Evolutionary conservation across 1,140 invertebrate genomes (phyloP), one percentile per base, ranked within the genome.

Genomic region (Onthophagus taurus): DNA sequence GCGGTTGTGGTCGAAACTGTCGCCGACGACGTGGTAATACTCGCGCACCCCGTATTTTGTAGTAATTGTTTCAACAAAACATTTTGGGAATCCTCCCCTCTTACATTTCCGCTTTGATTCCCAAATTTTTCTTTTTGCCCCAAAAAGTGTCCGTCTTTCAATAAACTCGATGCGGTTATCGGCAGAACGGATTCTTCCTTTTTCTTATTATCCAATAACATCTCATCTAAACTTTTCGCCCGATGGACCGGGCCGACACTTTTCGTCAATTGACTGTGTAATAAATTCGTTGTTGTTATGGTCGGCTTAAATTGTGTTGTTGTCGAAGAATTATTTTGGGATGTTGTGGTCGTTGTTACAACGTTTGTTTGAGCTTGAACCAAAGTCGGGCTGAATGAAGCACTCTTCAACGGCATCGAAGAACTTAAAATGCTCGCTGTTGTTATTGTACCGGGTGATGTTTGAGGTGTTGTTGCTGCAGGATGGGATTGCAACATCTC

Each of bases 1-100:
- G 68, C 55, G 49, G 65, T 55, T 53, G 67, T 57, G 48, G 45
- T 34, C 57, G 61, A 51, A 54, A 66, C 44, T 9, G 70, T 69
- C 2, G 72, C 59, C 42, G 63, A 65, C 16, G 73, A 62, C 18
- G 71, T 66, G 45, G 68, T 68, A 13, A 63, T 61, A 24, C 72
- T 69, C 4, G 74, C 76, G 59, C 77, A 81, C 4, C 74, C 84
- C 7, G 84, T 86, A 52, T 89, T 92, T 61, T 93, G 88, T 13
- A 95, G 61, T 17, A 95, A 67, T 61, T 94, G 86, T 58, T 94
- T 94, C 13, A 95, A 62, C 12, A 95, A 63, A 7, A 90, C 89
- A 68, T 94, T 92, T 60, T 91, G 86, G 1, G 84, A 84, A 49
- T 89, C 84, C 53, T 86, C 83, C 33, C 74, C 70, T 54, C 78